Percentiles rank a stretch among this genome's conserved stretches.
Evolutionary conservation across 2,113 vertebrate species (phyloP).

Genomic region (Ochotona princeps): DNA sequence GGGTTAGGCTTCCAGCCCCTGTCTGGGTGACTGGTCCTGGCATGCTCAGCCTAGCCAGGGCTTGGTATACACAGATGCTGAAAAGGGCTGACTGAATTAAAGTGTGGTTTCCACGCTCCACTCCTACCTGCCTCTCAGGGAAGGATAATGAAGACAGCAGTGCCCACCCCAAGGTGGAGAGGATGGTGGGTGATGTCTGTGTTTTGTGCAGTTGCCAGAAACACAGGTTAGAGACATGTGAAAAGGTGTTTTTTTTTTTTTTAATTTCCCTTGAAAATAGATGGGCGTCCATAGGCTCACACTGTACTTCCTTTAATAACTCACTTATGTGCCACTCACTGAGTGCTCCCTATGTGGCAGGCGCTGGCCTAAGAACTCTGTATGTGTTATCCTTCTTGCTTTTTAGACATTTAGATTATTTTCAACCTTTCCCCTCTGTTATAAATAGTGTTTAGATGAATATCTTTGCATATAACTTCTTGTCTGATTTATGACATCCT

Average conservation of each 20-base stretch:
- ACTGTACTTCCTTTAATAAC: neutral
- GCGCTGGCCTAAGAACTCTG: neutral
- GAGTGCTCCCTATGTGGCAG: neutral
- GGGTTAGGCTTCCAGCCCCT: neutral
- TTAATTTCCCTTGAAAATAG: neutral
- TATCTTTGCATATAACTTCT: conserved; percentile 25
- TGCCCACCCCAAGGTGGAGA: neutral
- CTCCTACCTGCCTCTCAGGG: neutral
- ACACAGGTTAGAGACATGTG: neutral
- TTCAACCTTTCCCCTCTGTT: conserved; percentile 3
- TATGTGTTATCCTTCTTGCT: neutral
- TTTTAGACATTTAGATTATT: conserved; percentile 27
- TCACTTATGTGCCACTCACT: neutral
- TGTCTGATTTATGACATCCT: conserved; percentile 59
- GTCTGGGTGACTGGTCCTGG: neutral
- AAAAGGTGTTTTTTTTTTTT: neutral
- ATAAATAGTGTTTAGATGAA: neutral
- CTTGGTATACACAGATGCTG: neutral
- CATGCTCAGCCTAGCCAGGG: neutral
- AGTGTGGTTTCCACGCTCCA: neutral
- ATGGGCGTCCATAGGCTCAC: neutral
- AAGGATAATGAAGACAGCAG: neutral
- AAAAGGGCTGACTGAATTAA: neutral
- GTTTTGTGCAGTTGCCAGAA: neutral
- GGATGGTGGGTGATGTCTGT: neutral